Evolutionary conservation across 2,888 invertebrate species (phyloP).

Genomic region (Leucophora obtusa): DNA sequence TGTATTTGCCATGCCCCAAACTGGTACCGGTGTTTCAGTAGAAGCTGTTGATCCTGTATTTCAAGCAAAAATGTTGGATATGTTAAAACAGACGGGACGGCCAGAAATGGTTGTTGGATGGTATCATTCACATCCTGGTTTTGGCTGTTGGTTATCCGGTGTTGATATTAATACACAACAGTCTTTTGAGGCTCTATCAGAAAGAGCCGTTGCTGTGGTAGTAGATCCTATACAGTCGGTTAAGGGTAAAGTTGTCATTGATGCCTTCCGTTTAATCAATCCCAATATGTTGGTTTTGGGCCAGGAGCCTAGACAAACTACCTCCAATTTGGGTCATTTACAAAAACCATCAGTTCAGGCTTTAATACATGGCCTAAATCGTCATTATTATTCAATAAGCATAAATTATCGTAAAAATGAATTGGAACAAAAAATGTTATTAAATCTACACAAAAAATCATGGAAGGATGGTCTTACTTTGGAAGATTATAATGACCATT

Average conservation of each 20-base stretch:
- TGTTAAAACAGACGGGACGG: conserved; percentile 98
- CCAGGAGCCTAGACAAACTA: conserved; percentile 99
- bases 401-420: conserved; percentile 99
- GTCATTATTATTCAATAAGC: conserved; percentile 99
- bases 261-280: conserved; percentile 99
- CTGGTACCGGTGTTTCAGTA: conserved; percentile 98
- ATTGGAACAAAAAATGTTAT: conserved; percentile 98
- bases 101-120: conserved; percentile 99
- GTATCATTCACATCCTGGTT: conserved; percentile 99
- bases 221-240: conserved; percentile 99
- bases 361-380: conserved; percentile 97
- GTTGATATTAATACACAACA: conserved; percentile 99
- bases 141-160: conserved; percentile 99
- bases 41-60: conserved; percentile 99
- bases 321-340: conserved; percentile 98
- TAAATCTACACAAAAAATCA: conserved; percentile 98
- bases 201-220: conserved; percentile 98
- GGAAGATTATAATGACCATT: conserved; percentile 95
- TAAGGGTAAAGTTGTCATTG: conserved; percentile 99
- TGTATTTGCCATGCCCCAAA: conserved; percentile 99
- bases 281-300: conserved; percentile 99
- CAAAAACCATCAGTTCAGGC: conserved; percentile 99
- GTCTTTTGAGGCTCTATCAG: conserved; percentile 98
- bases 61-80: conserved; percentile 99
- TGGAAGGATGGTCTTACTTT: conserved; percentile 98